phyloP scores from a whole-genome alignment of 2,888 invertebrate genomes.

The Stenchaetothrips biformis region DNA sequence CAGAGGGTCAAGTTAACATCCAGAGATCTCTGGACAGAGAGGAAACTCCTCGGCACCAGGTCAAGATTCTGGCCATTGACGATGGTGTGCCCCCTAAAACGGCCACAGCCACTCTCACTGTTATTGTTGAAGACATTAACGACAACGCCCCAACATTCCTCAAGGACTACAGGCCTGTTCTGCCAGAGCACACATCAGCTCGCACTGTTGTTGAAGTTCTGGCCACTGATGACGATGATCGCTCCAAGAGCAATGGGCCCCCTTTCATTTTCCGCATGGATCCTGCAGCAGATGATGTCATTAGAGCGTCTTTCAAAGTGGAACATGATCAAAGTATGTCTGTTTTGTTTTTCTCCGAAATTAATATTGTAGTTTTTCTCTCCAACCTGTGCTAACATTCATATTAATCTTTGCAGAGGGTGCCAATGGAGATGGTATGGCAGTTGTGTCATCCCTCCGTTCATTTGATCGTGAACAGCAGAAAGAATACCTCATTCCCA shows the following conservation, averaged over 20 bases:
- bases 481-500: slow-evolving; percentile 94
- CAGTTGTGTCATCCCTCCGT: slow-evolving; percentile 87
- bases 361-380: background rate
- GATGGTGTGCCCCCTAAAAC: slow-evolving; percentile 91
- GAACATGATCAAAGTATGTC: slow-evolving; percentile 88
- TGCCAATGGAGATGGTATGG: slow-evolving; percentile 96
- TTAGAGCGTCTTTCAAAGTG: slow-evolving; percentile 90
- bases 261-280: slow-evolving; percentile 94
- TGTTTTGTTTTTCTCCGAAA: slow-evolving; percentile 19
- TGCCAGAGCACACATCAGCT: slow-evolving; percentile 88
- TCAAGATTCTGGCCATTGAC: slow-evolving; percentile 92
- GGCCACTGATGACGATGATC: slow-evolving; percentile 89
- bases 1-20: slow-evolving; percentile 91
- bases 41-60: slow-evolving; percentile 91
- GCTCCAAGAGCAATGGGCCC: slow-evolving; percentile 91
- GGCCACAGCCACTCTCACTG: slow-evolving; percentile 87
- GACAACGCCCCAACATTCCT: slow-evolving; percentile 92
- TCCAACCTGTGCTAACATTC: background rate
- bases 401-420: slow-evolving; percentile 60
- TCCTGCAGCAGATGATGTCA: slow-evolving; percentile 88
- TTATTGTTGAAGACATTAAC: slow-evolving; percentile 92
- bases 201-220: slow-evolving; percentile 88
- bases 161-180: slow-evolving; percentile 85
- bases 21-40: slow-evolving; percentile 89
- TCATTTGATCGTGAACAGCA: slow-evolving; percentile 94